These are phyloP conservation scores for Physeter macrocephalus DNA, from an alignment of 2,113 vertebrate species.

Conservation along the genomic window DNA sequence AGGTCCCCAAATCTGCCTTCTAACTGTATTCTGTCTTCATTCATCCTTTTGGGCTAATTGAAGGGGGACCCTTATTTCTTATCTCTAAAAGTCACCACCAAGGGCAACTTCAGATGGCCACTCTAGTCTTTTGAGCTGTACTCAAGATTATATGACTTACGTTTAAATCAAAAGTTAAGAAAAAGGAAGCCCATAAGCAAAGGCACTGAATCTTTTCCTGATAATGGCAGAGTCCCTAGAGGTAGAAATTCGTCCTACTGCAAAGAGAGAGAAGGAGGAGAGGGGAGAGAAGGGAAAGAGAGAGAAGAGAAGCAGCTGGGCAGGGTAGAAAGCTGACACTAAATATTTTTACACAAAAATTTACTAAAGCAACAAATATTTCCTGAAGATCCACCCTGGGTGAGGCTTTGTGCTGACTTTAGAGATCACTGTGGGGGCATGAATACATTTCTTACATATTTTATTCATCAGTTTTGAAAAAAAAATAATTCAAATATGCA, in stretches of 20 bases:
- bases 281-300: neutral
- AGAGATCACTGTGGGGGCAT: conserved; percentile 6
- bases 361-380: conserved; percentile 42
- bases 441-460: conserved; percentile 47
- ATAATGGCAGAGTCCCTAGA: neutral
- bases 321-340: conserved; percentile 42
- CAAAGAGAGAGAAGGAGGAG: neutral
- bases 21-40: neutral
- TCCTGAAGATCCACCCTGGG: conserved; percentile 49
- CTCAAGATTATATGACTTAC: neutral
- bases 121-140: neutral
- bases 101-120: neutral
- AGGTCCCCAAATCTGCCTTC: neutral
- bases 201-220: neutral
- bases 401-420: conserved; percentile 57
- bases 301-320: neutral
- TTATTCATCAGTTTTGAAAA: conserved; percentile 45
- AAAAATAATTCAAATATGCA: neutral
- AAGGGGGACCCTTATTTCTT: conserved; percentile 1
- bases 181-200: neutral
- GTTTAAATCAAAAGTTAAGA: neutral
- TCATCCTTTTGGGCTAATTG: conserved; percentile 1
- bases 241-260: neutral
- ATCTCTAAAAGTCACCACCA: conserved; percentile 9
- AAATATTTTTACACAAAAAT: conserved; percentile 62